Evolutionary conservation across 2,797 vertebrate genomes (phyloP).

Genomic region (Argya squamiceps): DNA sequence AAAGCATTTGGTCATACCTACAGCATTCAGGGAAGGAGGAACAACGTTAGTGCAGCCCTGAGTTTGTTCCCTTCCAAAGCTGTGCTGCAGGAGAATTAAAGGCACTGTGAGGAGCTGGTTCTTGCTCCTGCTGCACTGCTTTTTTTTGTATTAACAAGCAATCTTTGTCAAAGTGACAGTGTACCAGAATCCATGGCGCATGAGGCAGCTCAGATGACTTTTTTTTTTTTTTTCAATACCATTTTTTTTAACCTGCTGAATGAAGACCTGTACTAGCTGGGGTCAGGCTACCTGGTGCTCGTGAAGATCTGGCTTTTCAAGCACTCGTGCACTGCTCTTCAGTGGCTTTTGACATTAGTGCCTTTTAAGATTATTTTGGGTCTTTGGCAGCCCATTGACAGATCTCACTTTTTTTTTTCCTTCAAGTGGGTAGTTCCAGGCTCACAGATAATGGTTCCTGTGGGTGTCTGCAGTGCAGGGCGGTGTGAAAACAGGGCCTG

Average conservation of each 20-base stretch:
- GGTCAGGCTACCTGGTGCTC: background rate
- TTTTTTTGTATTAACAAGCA: background rate
- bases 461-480: background rate
- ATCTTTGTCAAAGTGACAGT: background rate
- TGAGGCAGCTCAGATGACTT: background rate
- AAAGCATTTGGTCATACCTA: background rate
- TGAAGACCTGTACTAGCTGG: background rate
- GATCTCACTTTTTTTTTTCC: background rate
- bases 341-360: background rate
- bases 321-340: background rate
- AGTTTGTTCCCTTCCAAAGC: background rate
- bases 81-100: background rate
- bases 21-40: background rate
- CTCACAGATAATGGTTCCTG: background rate
- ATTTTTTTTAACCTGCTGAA: background rate
- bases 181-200: background rate
- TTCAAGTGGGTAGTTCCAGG: background rate
- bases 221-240: background rate
- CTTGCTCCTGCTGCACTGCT: background rate
- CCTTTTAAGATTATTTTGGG: background rate
- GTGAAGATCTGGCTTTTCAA: background rate
- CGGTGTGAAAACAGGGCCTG: background rate
- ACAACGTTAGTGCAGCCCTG: rapidly evolving
- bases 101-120: background rate
- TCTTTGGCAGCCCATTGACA: background rate